These are phyloP conservation scores for Pyxicephalus adspersus DNA, from an alignment of 2,113 vertebrate genomes.

Conservation along the genomic window DNA sequence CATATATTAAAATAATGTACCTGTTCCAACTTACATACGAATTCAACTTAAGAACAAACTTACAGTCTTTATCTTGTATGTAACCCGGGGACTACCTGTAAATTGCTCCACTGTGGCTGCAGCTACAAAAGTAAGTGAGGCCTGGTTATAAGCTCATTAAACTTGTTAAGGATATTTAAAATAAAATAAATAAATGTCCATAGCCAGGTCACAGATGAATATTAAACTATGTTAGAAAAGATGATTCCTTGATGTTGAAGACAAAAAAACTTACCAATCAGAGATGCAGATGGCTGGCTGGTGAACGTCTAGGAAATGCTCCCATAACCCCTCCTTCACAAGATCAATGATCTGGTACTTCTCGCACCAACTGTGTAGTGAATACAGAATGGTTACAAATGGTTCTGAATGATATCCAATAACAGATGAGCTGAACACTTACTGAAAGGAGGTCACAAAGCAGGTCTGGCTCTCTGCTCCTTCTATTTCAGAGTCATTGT, in stretches of 20 bases:
- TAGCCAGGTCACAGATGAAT: no score
- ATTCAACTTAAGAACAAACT: no score
- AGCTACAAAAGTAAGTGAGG: no score
- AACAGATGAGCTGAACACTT: background rate
- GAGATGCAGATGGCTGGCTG: constrained; percentile 57
- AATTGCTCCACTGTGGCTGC: no score
- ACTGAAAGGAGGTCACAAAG: constrained; percentile 58
- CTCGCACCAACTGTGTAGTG: constrained; percentile 50
- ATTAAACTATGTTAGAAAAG: no score
- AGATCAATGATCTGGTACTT: constrained; percentile 61
- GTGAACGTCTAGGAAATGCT: constrained; percentile 60
- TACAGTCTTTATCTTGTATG: no score
- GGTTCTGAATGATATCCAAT: rapidly evolving
- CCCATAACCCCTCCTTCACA: constrained; percentile 59
- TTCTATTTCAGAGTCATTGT: background rate
- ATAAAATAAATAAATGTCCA: no score
- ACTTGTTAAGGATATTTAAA: no score
- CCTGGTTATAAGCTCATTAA: no score
- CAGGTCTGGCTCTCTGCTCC: constrained; percentile 56
- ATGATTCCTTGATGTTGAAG: background rate
- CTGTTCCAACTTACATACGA: no score
- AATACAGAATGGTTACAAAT: background rate
- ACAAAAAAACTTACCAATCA: constrained; percentile 59
- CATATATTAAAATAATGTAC: no score
- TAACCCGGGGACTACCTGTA: no score